phyloP scores from a whole-genome alignment of 2,797 vertebrate genomes.

The Syngnathus rostellatus region DNA sequence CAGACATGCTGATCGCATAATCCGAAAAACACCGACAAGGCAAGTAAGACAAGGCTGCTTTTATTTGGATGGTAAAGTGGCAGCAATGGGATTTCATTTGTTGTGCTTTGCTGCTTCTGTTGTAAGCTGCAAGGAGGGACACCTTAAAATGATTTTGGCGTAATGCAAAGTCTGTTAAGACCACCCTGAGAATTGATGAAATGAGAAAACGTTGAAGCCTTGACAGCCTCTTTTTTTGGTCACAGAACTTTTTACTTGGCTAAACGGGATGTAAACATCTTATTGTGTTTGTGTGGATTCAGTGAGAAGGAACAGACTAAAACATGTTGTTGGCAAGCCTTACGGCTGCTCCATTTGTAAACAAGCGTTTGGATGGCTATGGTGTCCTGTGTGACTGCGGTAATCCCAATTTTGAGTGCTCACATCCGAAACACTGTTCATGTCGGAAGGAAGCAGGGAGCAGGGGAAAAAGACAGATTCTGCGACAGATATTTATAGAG shows the following conservation, averaged over 20 bases:
- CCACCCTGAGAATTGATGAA: slow-evolving; percentile 26
- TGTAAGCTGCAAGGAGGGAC: slow-evolving; percentile 18
- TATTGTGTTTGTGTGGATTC: slow-evolving; percentile 20
- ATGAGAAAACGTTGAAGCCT: slow-evolving; percentile 25
- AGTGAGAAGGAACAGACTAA: slow-evolving; percentile 10
- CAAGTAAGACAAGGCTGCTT: slow-evolving; percentile 20
- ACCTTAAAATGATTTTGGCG: slow-evolving; percentile 21
- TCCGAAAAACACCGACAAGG: slow-evolving; percentile 8
- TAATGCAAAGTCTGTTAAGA: slow-evolving; percentile 12
- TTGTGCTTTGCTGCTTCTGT: slow-evolving; percentile 12
- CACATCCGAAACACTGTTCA: slow-evolving; percentile 52
- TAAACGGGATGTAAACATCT: slow-evolving; percentile 23
- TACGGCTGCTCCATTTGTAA: slow-evolving; percentile 20
- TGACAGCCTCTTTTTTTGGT: slow-evolving; percentile 15
- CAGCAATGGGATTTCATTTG: slow-evolving; percentile 12
- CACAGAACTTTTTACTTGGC: slow-evolving; percentile 12
- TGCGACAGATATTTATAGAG: slow-evolving; percentile 57
- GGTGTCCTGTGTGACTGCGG: slow-evolving; percentile 25
- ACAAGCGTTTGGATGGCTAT: slow-evolving; percentile 13
- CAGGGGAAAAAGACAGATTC: slow-evolving; percentile 20
- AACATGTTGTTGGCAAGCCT: slow-evolving; percentile 18
- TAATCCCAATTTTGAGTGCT: slow-evolving; percentile 55
- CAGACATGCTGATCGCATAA: slow-evolving; percentile 19
- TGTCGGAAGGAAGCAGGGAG: slow-evolving; percentile 21
- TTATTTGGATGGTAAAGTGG: slow-evolving; percentile 16